These are phyloP conservation scores for Naja naja DNA, from an alignment of 2,113 vertebrate genomes.

Conservation along the genomic window DNA sequence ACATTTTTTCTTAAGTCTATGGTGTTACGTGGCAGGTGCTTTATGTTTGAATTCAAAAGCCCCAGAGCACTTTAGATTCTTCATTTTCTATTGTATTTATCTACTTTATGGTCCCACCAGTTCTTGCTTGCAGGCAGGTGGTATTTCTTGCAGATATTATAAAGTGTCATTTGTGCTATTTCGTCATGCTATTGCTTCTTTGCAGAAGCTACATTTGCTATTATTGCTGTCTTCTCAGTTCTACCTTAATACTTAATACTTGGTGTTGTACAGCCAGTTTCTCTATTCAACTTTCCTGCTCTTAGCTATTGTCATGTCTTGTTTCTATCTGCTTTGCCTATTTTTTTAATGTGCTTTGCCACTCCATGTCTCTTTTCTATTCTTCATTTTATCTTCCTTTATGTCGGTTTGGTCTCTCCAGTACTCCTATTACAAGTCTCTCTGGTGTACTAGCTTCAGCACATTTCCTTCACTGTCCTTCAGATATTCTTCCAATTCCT, in stretches of 20 bases:
- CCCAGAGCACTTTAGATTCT: neutral
- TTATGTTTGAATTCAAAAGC: neutral
- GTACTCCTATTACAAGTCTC: neutral
- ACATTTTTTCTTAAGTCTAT: neutral
- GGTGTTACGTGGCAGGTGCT: neutral
- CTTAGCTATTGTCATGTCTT: neutral
- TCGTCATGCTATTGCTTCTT: neutral
- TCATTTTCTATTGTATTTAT: neutral
- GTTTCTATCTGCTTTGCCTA: neutral
- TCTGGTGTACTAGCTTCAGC: neutral
- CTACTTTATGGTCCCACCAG: neutral
- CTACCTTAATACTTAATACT: neutral
- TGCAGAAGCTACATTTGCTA: neutral
- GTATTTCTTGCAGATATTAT: neutral
- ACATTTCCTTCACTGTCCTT: neutral
- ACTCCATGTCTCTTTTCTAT: neutral
- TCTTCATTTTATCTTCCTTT: neutral
- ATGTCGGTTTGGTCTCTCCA: neutral
- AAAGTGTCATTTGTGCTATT: neutral
- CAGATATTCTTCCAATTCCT: neutral
- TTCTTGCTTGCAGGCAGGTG: neutral
- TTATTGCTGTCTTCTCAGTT: neutral
- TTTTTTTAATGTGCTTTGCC: neutral
- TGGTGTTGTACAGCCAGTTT: neutral
- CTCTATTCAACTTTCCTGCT: neutral